Percentiles rank a stretch among this genome's conserved stretches.
phyloP scores from a whole-genome alignment of 2,797 vertebrate genomes.

The Phaenicophaeus curvirostris region DNA sequence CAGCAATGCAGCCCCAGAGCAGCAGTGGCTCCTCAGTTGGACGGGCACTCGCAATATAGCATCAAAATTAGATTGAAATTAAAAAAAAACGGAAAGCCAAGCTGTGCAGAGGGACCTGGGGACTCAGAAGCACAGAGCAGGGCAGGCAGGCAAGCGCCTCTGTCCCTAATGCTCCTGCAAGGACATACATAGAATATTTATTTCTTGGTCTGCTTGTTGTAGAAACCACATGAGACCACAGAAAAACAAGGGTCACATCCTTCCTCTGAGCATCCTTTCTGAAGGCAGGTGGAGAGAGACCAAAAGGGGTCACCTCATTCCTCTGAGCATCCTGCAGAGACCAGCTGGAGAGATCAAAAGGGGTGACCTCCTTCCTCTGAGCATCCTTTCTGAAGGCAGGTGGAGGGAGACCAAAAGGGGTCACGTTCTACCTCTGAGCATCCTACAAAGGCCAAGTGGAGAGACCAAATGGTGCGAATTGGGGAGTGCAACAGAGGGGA shows the following conservation, averaged over 20 bases:
- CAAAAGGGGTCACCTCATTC: no score
- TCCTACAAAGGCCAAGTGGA: not conserved
- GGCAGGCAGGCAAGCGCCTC: not conserved
- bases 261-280: not conserved
- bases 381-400: not conserved
- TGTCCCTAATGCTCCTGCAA: not conserved
- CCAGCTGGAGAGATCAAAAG: not conserved
- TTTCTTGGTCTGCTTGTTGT: not conserved
- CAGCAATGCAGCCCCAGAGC: conserved; percentile 35
- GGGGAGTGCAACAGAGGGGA: not conserved
- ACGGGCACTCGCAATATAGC: not conserved
- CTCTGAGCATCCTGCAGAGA: not conserved
- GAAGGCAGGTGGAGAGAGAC: not conserved
- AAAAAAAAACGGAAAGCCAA: not conserved
- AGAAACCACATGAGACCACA: not conserved
- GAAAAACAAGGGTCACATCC: not conserved
- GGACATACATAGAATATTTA: not conserved
- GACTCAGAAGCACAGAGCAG: not conserved
- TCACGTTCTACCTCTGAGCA: no score
- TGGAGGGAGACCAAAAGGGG: not conserved
- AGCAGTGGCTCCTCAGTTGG: not conserved
- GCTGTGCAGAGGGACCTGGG: not conserved
- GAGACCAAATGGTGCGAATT: not conserved
- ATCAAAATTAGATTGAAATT: conserved; percentile 46
- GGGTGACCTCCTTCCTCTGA: no score